These are phyloP conservation scores for Halyomorpha halys DNA, from an alignment of 1,140 invertebrate species.

Conservation along the genomic window DNA sequence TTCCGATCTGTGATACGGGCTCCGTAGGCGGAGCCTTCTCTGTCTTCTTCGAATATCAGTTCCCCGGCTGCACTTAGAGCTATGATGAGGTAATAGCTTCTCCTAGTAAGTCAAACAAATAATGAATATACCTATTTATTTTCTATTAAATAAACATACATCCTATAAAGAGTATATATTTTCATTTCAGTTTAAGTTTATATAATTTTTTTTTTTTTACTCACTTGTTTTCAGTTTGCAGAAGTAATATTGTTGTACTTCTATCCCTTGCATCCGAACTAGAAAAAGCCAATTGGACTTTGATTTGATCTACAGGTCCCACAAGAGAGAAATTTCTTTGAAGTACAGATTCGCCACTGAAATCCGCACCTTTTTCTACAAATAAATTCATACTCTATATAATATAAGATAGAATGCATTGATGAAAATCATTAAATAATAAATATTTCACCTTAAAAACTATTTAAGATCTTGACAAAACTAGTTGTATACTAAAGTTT, in stretches of 20 bases:
- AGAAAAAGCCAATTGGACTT: conserved; percentile 71
- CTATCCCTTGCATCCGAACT: conserved; percentile 61
- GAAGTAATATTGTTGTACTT: conserved; percentile 60
- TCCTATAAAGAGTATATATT: too few species aligned
- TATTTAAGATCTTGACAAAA: too few species aligned
- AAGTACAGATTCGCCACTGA: conserved; percentile 72
- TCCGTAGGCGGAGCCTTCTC: conserved; percentile 59
- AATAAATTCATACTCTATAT: conserved; percentile 29
- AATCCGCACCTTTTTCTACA: conserved; percentile 75
- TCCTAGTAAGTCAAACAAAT: conserved; percentile 41
- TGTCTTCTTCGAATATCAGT: conserved; percentile 72
- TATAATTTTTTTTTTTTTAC: too few species aligned
- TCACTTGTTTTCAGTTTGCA: conserved; percentile 73
- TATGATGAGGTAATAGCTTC: conserved; percentile 71
- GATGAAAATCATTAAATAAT: too few species aligned
- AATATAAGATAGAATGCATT: too few species aligned
- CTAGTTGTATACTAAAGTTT: too few species aligned
- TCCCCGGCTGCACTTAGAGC: conserved; percentile 70
- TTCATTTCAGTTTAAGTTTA: too few species aligned
- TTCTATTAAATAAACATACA: too few species aligned
- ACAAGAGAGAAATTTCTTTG: conserved; percentile 61
- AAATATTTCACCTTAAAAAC: too few species aligned
- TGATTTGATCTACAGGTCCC: conserved; percentile 58
- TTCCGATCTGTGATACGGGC: conserved; percentile 60
- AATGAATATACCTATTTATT: too few species aligned